These are phyloP conservation scores for Erebia ligea DNA, from an alignment of 2,888 invertebrate species.

Conservation along the genomic window DNA sequence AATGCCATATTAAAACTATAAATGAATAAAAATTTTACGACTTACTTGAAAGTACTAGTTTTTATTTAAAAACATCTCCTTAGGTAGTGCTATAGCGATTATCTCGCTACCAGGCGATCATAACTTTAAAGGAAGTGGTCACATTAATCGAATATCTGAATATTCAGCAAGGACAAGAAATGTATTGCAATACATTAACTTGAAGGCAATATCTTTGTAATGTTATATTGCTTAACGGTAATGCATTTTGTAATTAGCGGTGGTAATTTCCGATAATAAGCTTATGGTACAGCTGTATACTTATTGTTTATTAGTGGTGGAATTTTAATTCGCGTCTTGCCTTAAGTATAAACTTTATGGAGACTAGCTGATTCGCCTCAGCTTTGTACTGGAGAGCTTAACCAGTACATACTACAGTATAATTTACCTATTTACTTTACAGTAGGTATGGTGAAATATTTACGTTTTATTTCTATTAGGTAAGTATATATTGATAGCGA, in stretches of 20 bases:
- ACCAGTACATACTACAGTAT: no score
- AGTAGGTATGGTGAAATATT: no score
- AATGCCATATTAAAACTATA: no score
- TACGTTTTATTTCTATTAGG: no score
- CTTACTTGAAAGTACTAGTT: no score
- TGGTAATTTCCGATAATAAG: constrained; percentile 14
- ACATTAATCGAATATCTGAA: constrained; percentile 18
- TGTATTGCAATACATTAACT: constrained; percentile 24
- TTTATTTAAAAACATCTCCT: neutral
- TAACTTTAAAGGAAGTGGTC: constrained; percentile 23
- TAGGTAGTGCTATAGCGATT: neutral
- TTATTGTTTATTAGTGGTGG: neutral
- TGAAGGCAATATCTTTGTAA: constrained; percentile 25
- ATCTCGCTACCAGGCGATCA: constrained; percentile 14
- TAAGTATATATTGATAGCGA: no score
- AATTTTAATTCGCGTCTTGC: constrained; percentile 6
- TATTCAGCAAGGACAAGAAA: constrained; percentile 25
- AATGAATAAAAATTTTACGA: no score
- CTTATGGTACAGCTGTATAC: neutral
- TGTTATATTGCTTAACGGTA: constrained; percentile 24
- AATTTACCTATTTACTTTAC: no score
- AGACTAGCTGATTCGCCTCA: no score
- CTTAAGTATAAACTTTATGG: neutral
- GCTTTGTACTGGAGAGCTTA: no score
- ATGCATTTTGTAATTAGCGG: constrained; percentile 26